Conservation (phyloP, 2,888 invertebrate species). For the Cybosia mesomella region DNA sequence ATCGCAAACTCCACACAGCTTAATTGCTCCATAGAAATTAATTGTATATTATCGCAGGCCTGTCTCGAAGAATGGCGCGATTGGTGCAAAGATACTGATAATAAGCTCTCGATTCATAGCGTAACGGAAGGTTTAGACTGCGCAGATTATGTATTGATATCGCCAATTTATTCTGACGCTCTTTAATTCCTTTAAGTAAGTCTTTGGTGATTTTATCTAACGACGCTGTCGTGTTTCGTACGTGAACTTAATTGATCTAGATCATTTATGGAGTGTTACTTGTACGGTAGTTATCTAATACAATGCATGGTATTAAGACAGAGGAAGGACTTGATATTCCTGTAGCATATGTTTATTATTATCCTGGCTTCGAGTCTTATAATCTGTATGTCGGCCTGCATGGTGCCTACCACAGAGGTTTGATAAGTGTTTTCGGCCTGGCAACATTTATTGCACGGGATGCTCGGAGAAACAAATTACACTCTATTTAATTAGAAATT, state of each 20-base stretch:
- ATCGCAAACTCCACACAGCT: slow-evolving; percentile 41
- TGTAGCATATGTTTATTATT: no score
- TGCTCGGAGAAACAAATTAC: no score
- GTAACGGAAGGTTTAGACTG: slow-evolving; percentile 20
- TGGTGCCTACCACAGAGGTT: no score
- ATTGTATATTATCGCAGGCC: slow-evolving; percentile 50
- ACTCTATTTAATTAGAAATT: no score
- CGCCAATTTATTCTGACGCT: slow-evolving; percentile 19
- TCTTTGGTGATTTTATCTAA: slow-evolving; percentile 14
- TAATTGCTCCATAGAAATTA: slow-evolving; percentile 62
- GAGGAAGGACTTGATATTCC: no score
- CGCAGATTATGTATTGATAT: slow-evolving; percentile 23
- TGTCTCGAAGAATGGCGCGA: slow-evolving; percentile 56
- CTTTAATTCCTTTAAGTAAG: slow-evolving; percentile 10
- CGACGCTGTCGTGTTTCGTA: background rate
- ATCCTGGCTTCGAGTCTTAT: no score
- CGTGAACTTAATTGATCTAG: background rate
- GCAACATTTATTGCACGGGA: no score
- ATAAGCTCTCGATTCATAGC: slow-evolving; percentile 49
- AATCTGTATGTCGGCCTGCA: no score
- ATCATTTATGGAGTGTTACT: background rate
- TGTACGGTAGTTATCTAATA: background rate
- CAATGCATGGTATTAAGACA: background rate
- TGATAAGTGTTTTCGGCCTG: no score
- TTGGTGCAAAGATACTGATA: slow-evolving; percentile 53